Percentiles rank a stretch among this genome's conserved stretches.
Conservation (phyloP, 2,888 invertebrate genomes). For the Pseudococcus jackbeardsleyi region DNA sequence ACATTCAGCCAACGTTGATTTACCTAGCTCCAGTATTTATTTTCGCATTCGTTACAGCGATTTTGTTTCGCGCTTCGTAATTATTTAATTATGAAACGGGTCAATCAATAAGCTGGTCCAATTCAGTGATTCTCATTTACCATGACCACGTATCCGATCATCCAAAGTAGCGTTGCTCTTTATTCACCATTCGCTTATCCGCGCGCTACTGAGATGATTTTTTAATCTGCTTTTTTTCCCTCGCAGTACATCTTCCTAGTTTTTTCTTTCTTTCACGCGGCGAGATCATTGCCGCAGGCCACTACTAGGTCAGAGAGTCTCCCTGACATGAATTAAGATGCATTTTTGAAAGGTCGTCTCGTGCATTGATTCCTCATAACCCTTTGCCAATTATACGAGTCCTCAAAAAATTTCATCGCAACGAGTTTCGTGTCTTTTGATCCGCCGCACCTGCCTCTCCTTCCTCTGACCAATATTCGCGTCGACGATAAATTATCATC, state of each 20-base stretch:
- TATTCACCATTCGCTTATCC: conserved; percentile 7
- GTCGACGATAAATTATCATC: conserved; percentile 15
- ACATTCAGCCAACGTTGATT: neutral
- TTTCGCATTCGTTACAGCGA: conserved; percentile 46
- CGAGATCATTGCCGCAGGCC: neutral
- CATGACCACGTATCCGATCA: conserved; percentile 31
- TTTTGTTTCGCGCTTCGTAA: conserved; percentile 49
- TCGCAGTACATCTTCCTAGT: neutral
- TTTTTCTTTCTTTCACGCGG: neutral
- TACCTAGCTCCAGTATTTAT: neutral
- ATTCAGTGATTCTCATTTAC: conserved; percentile 40
- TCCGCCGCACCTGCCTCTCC: neutral
- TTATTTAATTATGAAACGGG: conserved; percentile 54
- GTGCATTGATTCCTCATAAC: neutral
- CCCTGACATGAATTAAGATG: conserved; percentile 26
- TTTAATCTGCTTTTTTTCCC: neutral
- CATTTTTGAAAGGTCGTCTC: conserved; percentile 21
- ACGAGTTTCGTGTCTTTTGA: neutral
- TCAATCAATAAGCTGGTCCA: conserved; percentile 54
- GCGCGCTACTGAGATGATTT: neutral
- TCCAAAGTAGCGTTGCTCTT: neutral
- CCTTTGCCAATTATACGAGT: neutral
- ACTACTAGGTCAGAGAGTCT: conserved; percentile 42
- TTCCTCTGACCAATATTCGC: conserved; percentile 7
- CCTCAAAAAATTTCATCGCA: neutral